Evolutionary conservation across 30 jellyfish, hydroid and myxozoan genomes (phyloP).

Genomic region (Clytia hemisphaerica): DNA sequence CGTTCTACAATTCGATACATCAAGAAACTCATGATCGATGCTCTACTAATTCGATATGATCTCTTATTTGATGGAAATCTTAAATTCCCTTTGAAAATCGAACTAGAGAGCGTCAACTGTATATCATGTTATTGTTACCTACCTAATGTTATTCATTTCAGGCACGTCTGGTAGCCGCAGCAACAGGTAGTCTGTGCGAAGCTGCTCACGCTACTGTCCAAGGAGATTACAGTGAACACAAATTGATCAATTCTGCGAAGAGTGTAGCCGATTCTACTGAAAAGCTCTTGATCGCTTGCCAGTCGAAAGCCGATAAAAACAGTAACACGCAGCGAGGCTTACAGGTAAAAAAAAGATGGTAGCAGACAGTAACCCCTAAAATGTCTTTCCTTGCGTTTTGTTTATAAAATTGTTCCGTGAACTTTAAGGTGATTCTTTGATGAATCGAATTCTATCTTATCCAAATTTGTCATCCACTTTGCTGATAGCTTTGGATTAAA

Average conservation of each 20-base stretch:
- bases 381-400: not conserved
- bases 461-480: too few relatives aligned
- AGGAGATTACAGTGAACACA: slow-evolving; percentile 98
- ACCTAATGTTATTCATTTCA: slow-evolving; percentile 10
- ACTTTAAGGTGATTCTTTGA: too few relatives aligned
- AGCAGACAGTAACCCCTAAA: not conserved
- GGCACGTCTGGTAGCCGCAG: slow-evolving; percentile 99
- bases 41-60: too few relatives aligned
- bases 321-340: slow-evolving; percentile 88
- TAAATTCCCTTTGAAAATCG: too few relatives aligned
- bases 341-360: slow-evolving; percentile 42
- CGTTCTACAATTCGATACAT: too few relatives aligned
- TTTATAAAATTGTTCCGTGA: too few relatives aligned
- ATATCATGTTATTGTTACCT: not conserved
- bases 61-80: too few relatives aligned
- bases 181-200: slow-evolving; percentile 98
- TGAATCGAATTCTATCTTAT: too few relatives aligned
- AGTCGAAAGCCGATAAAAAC: slow-evolving; percentile 97
- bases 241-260: slow-evolving; percentile 93
- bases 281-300: slow-evolving; percentile 92
- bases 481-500: too few relatives aligned
- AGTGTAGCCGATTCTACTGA: slow-evolving; percentile 97
- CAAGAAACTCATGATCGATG: too few relatives aligned
- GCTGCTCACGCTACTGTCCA: slow-evolving; percentile 99
- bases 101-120: too few relatives aligned